Evolutionary conservation across 2,113 vertebrate species (phyloP).

Genomic region (Anser cygnoides): DNA sequence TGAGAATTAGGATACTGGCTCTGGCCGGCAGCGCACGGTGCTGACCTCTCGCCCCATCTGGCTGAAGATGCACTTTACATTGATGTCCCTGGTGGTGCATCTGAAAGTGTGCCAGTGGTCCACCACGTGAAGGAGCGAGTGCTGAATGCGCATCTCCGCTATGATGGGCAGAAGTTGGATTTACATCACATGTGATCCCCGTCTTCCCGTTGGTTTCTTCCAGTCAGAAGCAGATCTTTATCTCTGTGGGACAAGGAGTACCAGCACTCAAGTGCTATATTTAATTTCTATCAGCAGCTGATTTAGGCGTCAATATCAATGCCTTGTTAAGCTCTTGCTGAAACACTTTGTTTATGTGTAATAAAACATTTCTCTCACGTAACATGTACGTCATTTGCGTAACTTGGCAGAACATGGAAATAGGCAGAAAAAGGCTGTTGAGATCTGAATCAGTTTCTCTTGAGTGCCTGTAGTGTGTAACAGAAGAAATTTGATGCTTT

Average conservation of each 20-base stretch:
- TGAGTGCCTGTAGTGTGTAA: background rate
- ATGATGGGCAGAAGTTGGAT: background rate
- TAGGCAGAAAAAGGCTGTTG: background rate
- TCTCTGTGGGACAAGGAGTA: fast-evolving
- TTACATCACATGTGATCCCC: background rate
- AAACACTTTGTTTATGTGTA: background rate
- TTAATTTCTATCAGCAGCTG: background rate
- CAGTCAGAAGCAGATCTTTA: background rate
- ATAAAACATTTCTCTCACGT: background rate
- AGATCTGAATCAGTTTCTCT: background rate
- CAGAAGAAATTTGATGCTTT: background rate
- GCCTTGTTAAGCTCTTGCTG: background rate
- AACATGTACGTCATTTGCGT: background rate
- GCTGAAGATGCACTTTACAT: background rate
- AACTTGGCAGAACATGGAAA: background rate
- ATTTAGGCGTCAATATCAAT: background rate
- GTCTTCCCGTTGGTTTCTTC: background rate
- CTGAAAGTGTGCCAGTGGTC: background rate
- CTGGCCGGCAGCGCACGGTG: background rate
- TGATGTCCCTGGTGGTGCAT: background rate
- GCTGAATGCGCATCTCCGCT: background rate
- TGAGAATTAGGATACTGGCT: background rate
- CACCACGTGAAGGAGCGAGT: background rate
- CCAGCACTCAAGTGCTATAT: background rate
- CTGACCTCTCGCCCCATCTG: background rate